Percentiles rank a stretch among this genome's conserved stretches.
Evolutionary conservation across 2,888 invertebrate species (phyloP).

Genomic region (Leptinotarsa haldemani): DNA sequence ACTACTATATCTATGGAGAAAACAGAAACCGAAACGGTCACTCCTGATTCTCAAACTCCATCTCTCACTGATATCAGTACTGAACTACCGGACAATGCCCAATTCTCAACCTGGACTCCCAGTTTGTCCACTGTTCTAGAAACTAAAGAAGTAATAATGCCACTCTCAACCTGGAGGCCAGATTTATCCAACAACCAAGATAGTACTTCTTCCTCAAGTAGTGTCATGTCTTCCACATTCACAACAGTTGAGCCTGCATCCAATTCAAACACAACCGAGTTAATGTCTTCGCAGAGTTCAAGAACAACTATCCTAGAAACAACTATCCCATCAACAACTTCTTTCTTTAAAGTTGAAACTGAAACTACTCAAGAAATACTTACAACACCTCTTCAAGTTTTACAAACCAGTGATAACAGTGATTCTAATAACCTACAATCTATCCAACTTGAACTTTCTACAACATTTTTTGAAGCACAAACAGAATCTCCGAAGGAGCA

Average conservation of each 20-base stretch:
- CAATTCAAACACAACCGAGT: not conserved
- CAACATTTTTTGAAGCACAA: not conserved
- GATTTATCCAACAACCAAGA: conserved; percentile 14
- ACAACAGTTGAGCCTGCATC: not conserved
- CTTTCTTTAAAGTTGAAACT: not conserved
- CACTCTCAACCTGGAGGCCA: conserved; percentile 20
- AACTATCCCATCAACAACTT: not conserved
- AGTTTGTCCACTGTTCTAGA: not conserved
- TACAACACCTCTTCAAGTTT: not conserved
- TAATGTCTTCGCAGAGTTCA: not conserved
- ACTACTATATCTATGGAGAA: not conserved
- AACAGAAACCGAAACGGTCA: not conserved
- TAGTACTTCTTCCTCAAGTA: not conserved
- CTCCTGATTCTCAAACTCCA: not conserved
- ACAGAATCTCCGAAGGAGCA: not conserved
- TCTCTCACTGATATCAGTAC: conserved; percentile 11
- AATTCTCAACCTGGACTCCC: conserved; percentile 32
- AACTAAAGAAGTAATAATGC: not conserved
- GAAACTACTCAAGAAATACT: not conserved
- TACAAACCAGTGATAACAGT: no score
- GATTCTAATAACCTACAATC: not conserved
- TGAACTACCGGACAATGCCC: not conserved
- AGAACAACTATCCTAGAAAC: not conserved
- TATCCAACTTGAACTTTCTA: not conserved
- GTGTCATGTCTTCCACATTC: not conserved